Evolutionary conservation across 37 sponge, comb jelly and placozoan species (phyloP).

Genomic region (Aphrocallistes beatrix): DNA sequence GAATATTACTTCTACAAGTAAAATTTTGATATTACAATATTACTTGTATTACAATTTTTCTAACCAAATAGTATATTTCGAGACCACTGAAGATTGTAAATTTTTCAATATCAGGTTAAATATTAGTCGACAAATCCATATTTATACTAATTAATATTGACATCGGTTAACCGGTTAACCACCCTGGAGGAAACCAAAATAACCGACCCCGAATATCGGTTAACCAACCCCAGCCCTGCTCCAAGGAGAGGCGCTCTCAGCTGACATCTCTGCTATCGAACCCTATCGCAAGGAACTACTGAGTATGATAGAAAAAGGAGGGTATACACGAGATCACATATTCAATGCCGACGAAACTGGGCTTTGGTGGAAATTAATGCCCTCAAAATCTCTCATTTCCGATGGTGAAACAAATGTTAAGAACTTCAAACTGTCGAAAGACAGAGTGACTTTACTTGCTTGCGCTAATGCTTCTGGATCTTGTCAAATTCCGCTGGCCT

Average conservation of each 20-base stretch:
- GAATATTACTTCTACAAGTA: too few relatives aligned
- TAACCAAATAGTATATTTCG: too few relatives aligned
- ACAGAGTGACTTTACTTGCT: conserved; percentile 10
- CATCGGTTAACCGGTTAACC: too few relatives aligned
- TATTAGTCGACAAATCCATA: too few relatives aligned
- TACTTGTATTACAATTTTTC: too few relatives aligned
- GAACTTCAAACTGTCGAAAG: conserved; percentile 34
- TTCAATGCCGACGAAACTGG: conserved; percentile 39
- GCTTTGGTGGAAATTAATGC: conserved; percentile 31
- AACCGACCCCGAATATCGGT: too few relatives aligned
- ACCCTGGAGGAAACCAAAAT: too few relatives aligned
- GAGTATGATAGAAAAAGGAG: conserved; percentile 22
- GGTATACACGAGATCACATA: conserved; percentile 28
- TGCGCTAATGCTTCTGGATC: conserved; percentile 31
- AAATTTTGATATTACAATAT: too few relatives aligned
- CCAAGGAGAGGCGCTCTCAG: conserved; percentile 24
- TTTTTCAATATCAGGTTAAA: too few relatives aligned
- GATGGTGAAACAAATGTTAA: conserved; percentile 3
- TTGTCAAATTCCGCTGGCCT: conserved; percentile 20
- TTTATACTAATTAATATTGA: too few relatives aligned
- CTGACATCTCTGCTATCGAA: conserved; percentile 28
- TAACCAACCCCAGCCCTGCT: too few relatives aligned
- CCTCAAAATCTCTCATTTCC: conserved; percentile 25
- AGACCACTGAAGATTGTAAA: too few relatives aligned
- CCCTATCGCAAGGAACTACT: conserved; percentile 22